Evolutionary conservation across 1,140 invertebrate genomes (phyloP), one percentile per base, ranked within the genome.

Genomic region (Zaprionus vittiger): DNA sequence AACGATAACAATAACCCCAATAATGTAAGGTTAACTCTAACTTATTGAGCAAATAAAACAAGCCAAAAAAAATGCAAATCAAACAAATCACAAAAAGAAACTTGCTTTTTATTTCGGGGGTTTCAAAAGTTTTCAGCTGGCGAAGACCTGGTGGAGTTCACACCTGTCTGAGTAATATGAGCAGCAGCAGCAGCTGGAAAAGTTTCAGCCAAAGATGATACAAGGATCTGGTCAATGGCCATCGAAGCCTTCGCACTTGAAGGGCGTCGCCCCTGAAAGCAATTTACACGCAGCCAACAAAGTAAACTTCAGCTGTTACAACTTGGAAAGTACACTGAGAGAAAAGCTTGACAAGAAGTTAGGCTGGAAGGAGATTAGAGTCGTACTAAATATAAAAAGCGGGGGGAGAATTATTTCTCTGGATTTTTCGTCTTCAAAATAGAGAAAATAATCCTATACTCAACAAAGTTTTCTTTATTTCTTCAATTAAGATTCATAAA

Each of bases 11-110:
- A 38, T 64, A 54, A 54, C 34, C 31, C 47, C 9, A 24, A 17
- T 24, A 65, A n/a, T 79, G 62, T 87, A 86, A 90, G 84, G 78
- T 90, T 90, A 84, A 87, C 89, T 47, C 49, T 89, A 89, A 89
- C 64, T 89, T 89, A 89, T 89, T 89, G 73, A 67, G 55, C 59
- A 64, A 49, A 66, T 47, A 75, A 63, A 73, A 64, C 68, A 85
- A 74, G 41, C 55, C 55, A 81, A 75, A 87, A 89, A 57, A 67
- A 57, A 73, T 1, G 6, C 41, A 47, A 77, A 73, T 81, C 66
- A 78, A 74, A 72, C 49, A 80, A 86, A 73, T 69, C 69, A 63
- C 34, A 49, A n/a, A 60, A 31, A 22, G 22, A 49, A 34, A 22
- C 14, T 41, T 54, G 37, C 37, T 69, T 67, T 67, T 57, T 47